Percentiles rank a stretch among this genome's conserved stretches.
Conservation (phyloP, 2,797 vertebrate species). For the Sebastes itinus region DNA sequence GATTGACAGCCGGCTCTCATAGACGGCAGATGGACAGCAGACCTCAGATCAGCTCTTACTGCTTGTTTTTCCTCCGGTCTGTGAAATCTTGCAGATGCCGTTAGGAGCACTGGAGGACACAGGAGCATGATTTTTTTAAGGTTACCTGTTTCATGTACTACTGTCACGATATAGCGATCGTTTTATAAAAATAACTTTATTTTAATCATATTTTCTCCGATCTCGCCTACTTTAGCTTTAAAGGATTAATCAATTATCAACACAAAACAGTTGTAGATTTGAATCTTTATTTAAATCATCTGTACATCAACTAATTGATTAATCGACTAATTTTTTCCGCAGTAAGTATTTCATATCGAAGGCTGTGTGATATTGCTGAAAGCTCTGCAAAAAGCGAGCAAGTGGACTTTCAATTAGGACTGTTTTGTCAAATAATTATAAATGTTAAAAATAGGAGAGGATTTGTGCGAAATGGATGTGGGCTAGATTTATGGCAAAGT, state of each 20-base stretch:
- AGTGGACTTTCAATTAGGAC: neutral
- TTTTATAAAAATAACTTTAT: accelerated
- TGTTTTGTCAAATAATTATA: neutral
- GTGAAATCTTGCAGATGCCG: too few species aligned
- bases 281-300: neutral
- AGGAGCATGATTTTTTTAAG: accelerated
- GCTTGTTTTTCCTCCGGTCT: too few species aligned
- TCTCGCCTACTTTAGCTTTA: accelerated
- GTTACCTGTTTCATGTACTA: too few species aligned
- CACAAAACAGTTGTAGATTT: neutral
- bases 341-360: neutral
- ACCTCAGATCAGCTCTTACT: accelerated
- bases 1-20: too few species aligned
- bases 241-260: neutral
- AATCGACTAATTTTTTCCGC: neutral
- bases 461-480: neutral
- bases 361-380: neutral
- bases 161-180: too few species aligned
- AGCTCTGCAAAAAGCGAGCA: neutral
- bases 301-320: neutral
- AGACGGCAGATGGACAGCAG: too few species aligned
- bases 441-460: neutral
- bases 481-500: neutral
- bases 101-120: too few species aligned
- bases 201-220: too few species aligned